Evolutionary conservation across 2,113 vertebrate species (phyloP).

Genomic region (Corydoras sp.): DNA sequence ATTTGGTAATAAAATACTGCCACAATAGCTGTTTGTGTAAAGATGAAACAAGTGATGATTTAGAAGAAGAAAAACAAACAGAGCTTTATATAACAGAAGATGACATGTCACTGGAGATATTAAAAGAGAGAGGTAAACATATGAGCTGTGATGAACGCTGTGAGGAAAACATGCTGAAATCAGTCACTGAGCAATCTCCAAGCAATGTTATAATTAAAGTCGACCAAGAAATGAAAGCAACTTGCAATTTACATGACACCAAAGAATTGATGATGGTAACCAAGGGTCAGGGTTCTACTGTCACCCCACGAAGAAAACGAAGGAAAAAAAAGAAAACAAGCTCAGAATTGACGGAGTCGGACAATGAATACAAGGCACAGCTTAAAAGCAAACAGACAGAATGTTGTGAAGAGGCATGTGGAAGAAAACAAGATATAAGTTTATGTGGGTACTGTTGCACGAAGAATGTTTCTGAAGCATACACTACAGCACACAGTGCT

Average conservation of each 20-base stretch:
- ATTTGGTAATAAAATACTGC: slow-evolving; percentile 40
- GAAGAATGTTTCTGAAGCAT: slow-evolving; percentile 29
- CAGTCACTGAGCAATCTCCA: slow-evolving; percentile 9
- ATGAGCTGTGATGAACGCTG: slow-evolving; percentile 22
- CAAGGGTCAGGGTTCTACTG: slow-evolving; percentile 40
- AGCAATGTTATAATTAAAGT: slow-evolving; percentile 14
- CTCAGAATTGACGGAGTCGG: slow-evolving; percentile 41
- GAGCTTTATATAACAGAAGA: slow-evolving; percentile 42
- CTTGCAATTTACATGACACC: slow-evolving; percentile 18
- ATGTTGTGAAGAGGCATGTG: slow-evolving; percentile 51
- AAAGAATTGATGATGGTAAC: background rate
- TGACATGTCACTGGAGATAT: slow-evolving; percentile 18
- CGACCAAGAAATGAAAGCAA: slow-evolving; percentile 6
- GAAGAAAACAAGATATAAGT: slow-evolving; percentile 14
- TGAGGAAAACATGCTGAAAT: background rate
- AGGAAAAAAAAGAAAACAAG: slow-evolving; percentile 58
- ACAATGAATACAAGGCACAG: slow-evolving; percentile 37
- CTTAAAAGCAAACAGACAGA: slow-evolving; percentile 39
- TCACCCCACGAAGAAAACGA: slow-evolving; percentile 55
- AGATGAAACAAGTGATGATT: slow-evolving; percentile 35
- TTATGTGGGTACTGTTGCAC: slow-evolving; percentile 18
- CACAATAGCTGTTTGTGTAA: slow-evolving; percentile 35
- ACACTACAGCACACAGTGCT: background rate
- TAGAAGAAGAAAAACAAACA: slow-evolving; percentile 18
- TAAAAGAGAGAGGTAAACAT: slow-evolving; percentile 23